Evolutionary conservation across 1,140 invertebrate species (phyloP).

Genomic region (Bilobella aurantiaca): DNA sequence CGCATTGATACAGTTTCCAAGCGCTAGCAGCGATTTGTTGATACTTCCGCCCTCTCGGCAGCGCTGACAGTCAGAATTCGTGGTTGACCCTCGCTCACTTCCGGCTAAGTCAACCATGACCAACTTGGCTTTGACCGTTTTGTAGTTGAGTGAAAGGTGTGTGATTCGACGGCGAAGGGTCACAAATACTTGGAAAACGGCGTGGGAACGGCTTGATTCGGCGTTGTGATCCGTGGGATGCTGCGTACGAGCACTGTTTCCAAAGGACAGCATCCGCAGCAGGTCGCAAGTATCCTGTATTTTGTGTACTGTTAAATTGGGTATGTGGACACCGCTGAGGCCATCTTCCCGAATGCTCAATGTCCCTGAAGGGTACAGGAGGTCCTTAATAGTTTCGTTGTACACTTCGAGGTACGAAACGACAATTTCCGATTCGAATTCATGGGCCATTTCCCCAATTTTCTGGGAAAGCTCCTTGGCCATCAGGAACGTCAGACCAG

Average conservation of each 20-base stretch:
- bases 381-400: slow-evolving; percentile 88
- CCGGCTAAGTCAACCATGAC: slow-evolving; percentile 92
- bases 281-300: slow-evolving; percentile 72
- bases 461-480: slow-evolving; percentile 77
- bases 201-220: slow-evolving; percentile 92
- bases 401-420: slow-evolving; percentile 58
- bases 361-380: slow-evolving; percentile 62
- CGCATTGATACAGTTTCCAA: slow-evolving; percentile 89
- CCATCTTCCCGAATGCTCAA: slow-evolving; percentile 76
- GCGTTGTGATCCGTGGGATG: slow-evolving; percentile 96
- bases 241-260: slow-evolving; percentile 90
- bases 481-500: slow-evolving; percentile 87
- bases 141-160: slow-evolving; percentile 2
- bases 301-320: slow-evolving; percentile 66
- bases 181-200: slow-evolving; percentile 71
- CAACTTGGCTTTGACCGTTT: slow-evolving; percentile 59
- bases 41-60: slow-evolving; percentile 93
- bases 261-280: slow-evolving; percentile 67
- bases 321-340: slow-evolving; percentile 64
- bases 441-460: slow-evolving; percentile 58
- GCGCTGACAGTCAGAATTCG: slow-evolving; percentile 43
- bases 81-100: slow-evolving; percentile 65
- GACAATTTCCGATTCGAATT: slow-evolving; percentile 57
- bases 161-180: slow-evolving; percentile 18
- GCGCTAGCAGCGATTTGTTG: slow-evolving; percentile 78